Evolutionary conservation across 2,888 invertebrate species (phyloP), one percentile per base, ranked within the genome.

Genomic region (Heliconius aoede): DNA sequence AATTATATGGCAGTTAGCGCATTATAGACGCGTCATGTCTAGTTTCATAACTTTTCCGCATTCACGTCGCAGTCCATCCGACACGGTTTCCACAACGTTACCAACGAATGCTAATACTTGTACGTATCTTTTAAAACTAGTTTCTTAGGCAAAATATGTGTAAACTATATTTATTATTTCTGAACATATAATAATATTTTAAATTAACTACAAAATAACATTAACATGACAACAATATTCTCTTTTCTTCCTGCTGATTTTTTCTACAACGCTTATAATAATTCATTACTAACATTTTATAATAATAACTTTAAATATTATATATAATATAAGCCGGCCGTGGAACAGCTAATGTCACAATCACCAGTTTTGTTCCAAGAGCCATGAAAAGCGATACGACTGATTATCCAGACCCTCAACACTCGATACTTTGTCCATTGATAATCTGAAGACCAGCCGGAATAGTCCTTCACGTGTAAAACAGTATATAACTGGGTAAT

Each of bases 401-500:
- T 18, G 24, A 32, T 72, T 28, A 26, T 36, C 60, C 60, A 32
- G 21, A 61, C 36, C 13, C 36, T 21, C 24, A 58, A 36, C 24
- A 40, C 26, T 40, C 32, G 65, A 65, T 65, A 65, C 55, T 55
- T 3, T 55, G 21, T 32, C 36, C 24, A 64, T 15, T 15, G 24
- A 40, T 24, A 72, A 5, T 21, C 13, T 72, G 61, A 40, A 72
- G 58, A 72, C 24, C 60, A 61, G 36, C 21, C 55, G 32, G 58
- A 30, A 58, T 58, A 58, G 74, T 61, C 51, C n/a, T 32, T 76
- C 71, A 67, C 67, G 61, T 71, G 32, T 77, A 82, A 81, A 82
- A 79, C 85, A 82, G 83, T 85, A 84, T 87, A 83, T 83, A 78
- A 76, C 81, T 79, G 80, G 82, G 85, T 80, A 80, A 82, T 84